These are phyloP conservation scores for Carlito syrichta DNA, from an alignment of 2,113 vertebrate species.

Conservation along the genomic window DNA sequence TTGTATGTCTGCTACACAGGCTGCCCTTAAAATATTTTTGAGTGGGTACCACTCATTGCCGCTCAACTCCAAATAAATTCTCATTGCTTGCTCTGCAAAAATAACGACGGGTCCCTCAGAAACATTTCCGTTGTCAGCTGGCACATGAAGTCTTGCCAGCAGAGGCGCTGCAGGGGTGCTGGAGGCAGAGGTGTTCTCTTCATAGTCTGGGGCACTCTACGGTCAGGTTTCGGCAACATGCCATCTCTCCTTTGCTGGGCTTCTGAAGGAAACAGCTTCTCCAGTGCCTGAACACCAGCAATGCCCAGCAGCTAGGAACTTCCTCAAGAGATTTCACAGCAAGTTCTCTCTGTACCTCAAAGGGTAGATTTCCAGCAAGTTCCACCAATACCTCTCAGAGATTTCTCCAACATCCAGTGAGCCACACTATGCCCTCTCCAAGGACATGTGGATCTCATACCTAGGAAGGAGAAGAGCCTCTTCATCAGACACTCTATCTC, in stretches of 20 bases:
- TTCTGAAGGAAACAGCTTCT: not conserved
- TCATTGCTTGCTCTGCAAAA: not conserved
- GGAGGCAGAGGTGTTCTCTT: not conserved
- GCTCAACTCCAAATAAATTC: not conserved
- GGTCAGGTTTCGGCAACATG: too few relatives aligned
- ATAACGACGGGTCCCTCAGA: not conserved
- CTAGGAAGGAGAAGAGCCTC: too few relatives aligned
- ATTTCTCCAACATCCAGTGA: too few relatives aligned
- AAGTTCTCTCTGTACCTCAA: not conserved
- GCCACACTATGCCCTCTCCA: not conserved
- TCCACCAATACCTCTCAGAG: not conserved
- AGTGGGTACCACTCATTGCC: not conserved
- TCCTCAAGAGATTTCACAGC: not conserved
- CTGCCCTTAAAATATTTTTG: not conserved
- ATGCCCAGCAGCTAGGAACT: not conserved
- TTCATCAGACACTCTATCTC: too few relatives aligned
- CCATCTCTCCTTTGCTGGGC: too few relatives aligned
- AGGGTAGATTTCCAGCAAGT: not conserved
- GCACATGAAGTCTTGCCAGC: accelerated
- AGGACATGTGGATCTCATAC: not conserved
- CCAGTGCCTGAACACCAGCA: not conserved
- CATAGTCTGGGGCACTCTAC: not conserved
- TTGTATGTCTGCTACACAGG: not conserved
- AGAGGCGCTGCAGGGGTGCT: too few relatives aligned
- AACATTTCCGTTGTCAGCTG: not conserved